Percentiles rank a stretch among this genome's conserved stretches.
Evolutionary conservation across 1,140 invertebrate species (phyloP).

Genomic region (Rhizoglyphus robini): DNA sequence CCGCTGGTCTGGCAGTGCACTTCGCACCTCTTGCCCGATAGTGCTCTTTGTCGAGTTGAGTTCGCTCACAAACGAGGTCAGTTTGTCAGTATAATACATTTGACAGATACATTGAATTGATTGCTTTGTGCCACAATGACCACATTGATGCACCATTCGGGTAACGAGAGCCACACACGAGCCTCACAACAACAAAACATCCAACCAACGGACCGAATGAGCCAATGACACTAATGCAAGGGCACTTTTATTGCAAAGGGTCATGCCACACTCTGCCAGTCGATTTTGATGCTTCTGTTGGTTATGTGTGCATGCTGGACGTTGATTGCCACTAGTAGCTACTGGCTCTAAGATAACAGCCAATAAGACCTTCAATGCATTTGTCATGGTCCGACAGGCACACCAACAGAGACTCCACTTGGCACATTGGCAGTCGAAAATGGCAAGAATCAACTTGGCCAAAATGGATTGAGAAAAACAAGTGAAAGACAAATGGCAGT

Average conservation of each 20-base stretch:
- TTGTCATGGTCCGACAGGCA: constrained; percentile 12
- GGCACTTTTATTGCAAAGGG: constrained; percentile 6
- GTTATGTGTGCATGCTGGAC: neutral
- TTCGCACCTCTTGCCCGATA: no score
- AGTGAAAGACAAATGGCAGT: neutral
- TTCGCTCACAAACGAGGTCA: no score
- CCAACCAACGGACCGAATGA: neutral
- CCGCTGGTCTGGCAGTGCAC: no score
- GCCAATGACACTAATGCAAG: constrained; percentile 6
- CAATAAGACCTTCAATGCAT: neutral
- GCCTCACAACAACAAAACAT: neutral
- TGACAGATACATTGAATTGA: constrained; percentile 14
- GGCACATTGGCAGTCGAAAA: neutral
- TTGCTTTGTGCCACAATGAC: neutral
- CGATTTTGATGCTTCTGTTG: neutral
- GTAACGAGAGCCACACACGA: neutral
- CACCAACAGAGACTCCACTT: neutral
- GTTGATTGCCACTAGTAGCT: neutral
- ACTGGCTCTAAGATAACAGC: neutral
- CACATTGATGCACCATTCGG: neutral
- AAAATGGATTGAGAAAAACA: neutral
- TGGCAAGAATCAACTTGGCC: neutral
- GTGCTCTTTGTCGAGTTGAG: no score
- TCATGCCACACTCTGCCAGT: neutral
- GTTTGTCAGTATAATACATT: neutral